phyloP scores from a whole-genome alignment of 2,888 invertebrate genomes.

The Tenthredo amoena region DNA sequence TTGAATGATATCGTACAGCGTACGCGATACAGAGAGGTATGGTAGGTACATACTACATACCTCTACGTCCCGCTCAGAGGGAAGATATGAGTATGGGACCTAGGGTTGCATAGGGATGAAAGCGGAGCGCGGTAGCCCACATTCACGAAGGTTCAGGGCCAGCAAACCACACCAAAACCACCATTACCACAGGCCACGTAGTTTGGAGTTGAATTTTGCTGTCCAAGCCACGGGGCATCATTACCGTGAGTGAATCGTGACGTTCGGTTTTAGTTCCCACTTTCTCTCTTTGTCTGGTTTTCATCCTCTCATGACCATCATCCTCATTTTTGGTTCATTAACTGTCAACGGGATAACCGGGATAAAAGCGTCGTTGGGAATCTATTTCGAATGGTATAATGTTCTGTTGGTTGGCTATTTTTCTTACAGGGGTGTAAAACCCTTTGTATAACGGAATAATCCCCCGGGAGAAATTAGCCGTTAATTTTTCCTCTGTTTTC shows the following conservation, averaged over 20 bases:
- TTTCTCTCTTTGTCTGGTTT: not conserved
- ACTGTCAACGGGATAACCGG: not conserved
- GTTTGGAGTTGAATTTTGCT: slow-evolving; percentile 15
- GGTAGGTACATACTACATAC: not conserved
- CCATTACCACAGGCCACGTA: not conserved
- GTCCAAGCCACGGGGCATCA: slow-evolving; percentile 48
- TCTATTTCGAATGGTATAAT: not conserved
- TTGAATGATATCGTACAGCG: slow-evolving; percentile 31
- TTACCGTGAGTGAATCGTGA: slow-evolving; percentile 55
- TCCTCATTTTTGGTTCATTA: not conserved
- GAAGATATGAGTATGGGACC: slow-evolving; percentile 7
- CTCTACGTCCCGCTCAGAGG: not conserved
- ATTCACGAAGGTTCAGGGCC: slow-evolving; percentile 2
- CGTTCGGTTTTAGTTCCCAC: slow-evolving; percentile 31
- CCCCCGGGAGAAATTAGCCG: not conserved
- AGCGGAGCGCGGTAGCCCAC: slow-evolving; percentile 14
- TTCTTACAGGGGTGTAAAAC: not conserved
- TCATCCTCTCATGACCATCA: not conserved
- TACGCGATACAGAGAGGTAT: not conserved
- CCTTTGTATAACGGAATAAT: not conserved
- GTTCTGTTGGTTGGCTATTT: not conserved
- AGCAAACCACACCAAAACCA: not conserved
- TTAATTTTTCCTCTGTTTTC: not conserved
- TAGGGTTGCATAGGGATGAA: not conserved
- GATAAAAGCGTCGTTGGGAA: not conserved